A percentile compares a stretch with the other conserved stretches of the same genome.
Conservation (phyloP, 2,888 invertebrate genomes). For the Cheilosia vernalis region DNA sequence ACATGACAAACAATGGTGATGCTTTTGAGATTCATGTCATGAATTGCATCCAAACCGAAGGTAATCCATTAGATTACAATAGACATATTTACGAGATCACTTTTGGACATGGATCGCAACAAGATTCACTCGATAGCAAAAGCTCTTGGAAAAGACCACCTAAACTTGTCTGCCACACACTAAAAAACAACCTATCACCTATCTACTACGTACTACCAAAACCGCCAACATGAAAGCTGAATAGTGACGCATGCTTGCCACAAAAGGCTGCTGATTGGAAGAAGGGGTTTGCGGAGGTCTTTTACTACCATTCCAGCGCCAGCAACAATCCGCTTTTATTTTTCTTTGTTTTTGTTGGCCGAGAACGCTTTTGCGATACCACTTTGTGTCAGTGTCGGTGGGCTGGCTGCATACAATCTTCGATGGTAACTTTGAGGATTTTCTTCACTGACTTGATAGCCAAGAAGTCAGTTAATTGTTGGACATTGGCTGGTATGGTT, state of each 20-base stretch:
- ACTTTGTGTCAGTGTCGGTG: constrained; percentile 61
- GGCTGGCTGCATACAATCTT: constrained; percentile 69
- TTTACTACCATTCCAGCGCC: constrained; percentile 38
- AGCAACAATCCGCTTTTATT: not conserved
- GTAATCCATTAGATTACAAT: constrained; percentile 64
- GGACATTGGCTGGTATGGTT: constrained; percentile 71
- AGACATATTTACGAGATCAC: constrained; percentile 55
- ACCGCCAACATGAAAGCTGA: constrained; percentile 45
- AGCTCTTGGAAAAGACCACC: constrained; percentile 3
- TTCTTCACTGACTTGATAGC: constrained; percentile 67
- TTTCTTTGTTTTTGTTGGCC: constrained; percentile 42
- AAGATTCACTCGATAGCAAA: constrained; percentile 36
- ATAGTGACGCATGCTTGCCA: constrained; percentile 15
- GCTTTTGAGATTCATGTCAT: constrained; percentile 44
- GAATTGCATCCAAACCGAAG: constrained; percentile 36
- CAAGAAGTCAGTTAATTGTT: constrained; percentile 75
- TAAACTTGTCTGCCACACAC: not conserved
- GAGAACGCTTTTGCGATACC: constrained; percentile 62
- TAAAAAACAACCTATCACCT: too few relatives aligned
- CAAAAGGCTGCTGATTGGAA: not conserved
- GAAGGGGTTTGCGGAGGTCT: constrained; percentile 5
- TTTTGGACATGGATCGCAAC: constrained; percentile 39
- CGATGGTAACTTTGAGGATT: constrained; percentile 74
- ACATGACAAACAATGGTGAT: constrained; percentile 25
- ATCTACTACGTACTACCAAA: constrained; percentile 12